phyloP scores from a whole-genome alignment of 2,888 invertebrate genomes.

The Nomada ruficornis region DNA sequence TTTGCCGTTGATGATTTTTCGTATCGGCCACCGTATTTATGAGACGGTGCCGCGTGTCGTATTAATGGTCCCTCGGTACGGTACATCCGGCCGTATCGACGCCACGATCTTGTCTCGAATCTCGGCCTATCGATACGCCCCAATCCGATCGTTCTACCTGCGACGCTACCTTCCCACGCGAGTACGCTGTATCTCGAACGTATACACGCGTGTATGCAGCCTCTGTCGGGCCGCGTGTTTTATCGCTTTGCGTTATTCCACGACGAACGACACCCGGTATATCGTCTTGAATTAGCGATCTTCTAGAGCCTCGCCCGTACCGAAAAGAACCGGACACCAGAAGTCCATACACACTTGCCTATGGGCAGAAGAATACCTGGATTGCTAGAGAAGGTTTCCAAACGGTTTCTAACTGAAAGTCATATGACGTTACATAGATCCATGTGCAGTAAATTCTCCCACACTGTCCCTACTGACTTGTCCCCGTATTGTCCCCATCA shows the following conservation, averaged over 20 bases:
- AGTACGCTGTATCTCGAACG: constrained; percentile 24
- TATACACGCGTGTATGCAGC: constrained; percentile 5
- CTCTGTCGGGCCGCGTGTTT: constrained; percentile 8
- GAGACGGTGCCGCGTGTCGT: constrained; percentile 56
- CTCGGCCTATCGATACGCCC: constrained; percentile 66
- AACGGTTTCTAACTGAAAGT: no score
- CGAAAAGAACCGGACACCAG: no score
- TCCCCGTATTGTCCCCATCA: no score
- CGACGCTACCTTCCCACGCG: constrained; percentile 66
- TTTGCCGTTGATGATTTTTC: constrained; percentile 61
- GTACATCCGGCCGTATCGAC: constrained; percentile 58
- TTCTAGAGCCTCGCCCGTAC: constrained; percentile 16
- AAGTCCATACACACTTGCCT: no score
- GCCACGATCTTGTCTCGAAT: constrained; percentile 67
- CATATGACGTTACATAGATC: no score
- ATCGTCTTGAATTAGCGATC: constrained; percentile 36
- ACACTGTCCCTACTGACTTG: no score
- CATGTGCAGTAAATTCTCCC: no score
- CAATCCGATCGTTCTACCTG: constrained; percentile 62
- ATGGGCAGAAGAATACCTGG: no score
- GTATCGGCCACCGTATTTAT: constrained; percentile 66
- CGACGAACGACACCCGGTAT: constrained; percentile 28
- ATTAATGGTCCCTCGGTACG: constrained; percentile 62
- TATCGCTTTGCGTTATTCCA: constrained; percentile 50
- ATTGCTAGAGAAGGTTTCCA: no score